Percentiles rank a stretch among this genome's conserved stretches.
Evolutionary conservation across 2,113 vertebrate genomes (phyloP).

Genomic region (Zosterops hypoxanthus): DNA sequence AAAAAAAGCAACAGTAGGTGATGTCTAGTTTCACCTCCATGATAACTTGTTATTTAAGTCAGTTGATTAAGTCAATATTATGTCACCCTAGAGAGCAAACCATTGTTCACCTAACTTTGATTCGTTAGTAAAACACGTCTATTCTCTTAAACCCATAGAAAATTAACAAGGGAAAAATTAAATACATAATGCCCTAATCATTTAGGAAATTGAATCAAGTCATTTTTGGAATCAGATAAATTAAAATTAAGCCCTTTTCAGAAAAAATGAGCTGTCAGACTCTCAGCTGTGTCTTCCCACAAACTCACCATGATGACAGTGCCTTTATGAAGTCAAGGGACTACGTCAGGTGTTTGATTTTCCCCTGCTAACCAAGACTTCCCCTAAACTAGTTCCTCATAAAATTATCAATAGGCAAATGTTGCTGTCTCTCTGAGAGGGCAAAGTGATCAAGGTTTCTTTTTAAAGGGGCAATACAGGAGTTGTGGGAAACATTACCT

Average conservation of each 20-base stretch:
- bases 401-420: neutral
- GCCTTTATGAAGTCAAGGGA: neutral
- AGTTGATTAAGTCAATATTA: too few species aligned
- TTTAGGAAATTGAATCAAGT: neutral
- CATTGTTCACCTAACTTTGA: neutral
- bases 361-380: neutral
- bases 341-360: neutral
- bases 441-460: neutral
- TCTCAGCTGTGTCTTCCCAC: neutral
- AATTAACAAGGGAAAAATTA: neutral
- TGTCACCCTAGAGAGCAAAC: too few species aligned
- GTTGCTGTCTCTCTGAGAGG: neutral
- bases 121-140: neutral
- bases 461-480: neutral
- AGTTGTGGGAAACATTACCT: neutral
- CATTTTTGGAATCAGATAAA: neutral
- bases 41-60: too few species aligned
- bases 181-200: neutral
- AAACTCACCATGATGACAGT: neutral
- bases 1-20: neutral
- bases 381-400: neutral
- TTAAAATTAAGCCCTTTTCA: neutral
- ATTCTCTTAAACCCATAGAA: neutral
- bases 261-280: neutral
- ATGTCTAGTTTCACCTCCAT: neutral